These are phyloP conservation scores for Volucella inanis DNA, from an alignment of 2,888 invertebrate species.

Conservation along the genomic window DNA sequence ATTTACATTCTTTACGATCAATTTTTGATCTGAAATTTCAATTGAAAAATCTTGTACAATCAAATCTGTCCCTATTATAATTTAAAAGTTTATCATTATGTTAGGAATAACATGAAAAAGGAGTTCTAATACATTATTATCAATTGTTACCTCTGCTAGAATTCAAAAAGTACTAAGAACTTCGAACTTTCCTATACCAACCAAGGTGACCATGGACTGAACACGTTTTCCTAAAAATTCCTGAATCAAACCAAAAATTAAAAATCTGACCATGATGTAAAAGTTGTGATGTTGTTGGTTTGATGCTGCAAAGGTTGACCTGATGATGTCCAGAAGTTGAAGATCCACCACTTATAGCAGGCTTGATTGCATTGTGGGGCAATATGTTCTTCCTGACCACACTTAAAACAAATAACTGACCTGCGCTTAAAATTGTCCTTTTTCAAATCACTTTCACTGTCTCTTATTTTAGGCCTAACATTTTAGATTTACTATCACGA, in stretches of 20 bases:
- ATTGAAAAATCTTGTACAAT: conserved; percentile 12
- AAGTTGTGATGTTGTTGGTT: conserved; percentile 8
- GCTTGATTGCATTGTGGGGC: neutral
- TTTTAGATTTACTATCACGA: too few relatives aligned
- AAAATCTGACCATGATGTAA: conserved; percentile 27
- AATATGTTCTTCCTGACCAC: conserved; percentile 10
- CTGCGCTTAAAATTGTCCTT: neutral
- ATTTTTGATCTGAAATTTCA: conserved; percentile 12
- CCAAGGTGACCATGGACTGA: conserved; percentile 18
- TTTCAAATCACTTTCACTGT: conserved; percentile 21
- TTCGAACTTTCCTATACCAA: conserved; percentile 29
- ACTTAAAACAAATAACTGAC: neutral
- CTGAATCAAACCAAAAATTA: conserved; percentile 40
- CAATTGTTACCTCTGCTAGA: conserved; percentile 17
- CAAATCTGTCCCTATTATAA: conserved; percentile 26
- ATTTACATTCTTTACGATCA: conserved; percentile 1
- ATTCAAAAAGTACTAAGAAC: conserved; percentile 12
- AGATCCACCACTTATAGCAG: conserved; percentile 1
- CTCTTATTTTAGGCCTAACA: neutral
- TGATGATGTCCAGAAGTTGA: neutral
- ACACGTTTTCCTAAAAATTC: conserved; percentile 38
- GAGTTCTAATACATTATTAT: conserved; percentile 23
- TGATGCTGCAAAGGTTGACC: conserved; percentile 14
- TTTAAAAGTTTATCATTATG: conserved; percentile 1
- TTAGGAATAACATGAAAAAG: conserved; percentile 37